Evolutionary conservation across 2,888 invertebrate genomes (phyloP).

Genomic region (Drosophila falleni): DNA sequence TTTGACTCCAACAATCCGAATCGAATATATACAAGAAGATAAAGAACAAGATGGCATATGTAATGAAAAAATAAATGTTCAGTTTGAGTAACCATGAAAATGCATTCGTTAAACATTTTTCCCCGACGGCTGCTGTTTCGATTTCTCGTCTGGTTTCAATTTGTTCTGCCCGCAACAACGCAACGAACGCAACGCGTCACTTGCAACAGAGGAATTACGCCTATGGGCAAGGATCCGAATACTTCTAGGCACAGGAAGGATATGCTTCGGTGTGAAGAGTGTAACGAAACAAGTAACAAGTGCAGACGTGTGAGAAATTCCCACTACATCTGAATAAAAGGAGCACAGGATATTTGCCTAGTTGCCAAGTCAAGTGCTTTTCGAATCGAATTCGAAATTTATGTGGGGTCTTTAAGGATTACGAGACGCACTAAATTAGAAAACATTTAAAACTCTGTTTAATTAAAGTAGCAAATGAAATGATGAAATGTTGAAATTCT

Average conservation of each 20-base stretch:
- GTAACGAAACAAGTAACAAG: slow-evolving; percentile 66
- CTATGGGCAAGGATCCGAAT: slow-evolving; percentile 36
- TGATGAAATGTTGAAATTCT: too few relatives aligned
- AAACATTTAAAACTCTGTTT: not conserved
- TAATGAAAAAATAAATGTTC: slow-evolving; percentile 48
- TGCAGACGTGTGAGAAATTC: slow-evolving; percentile 63
- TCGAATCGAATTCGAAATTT: slow-evolving; percentile 29
- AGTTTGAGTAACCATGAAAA: slow-evolving; percentile 80
- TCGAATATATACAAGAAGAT: not conserved
- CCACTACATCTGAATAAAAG: slow-evolving; percentile 13
- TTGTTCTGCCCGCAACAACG: slow-evolving; percentile 63
- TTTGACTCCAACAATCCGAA: slow-evolving; percentile 17
- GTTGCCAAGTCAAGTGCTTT: slow-evolving; percentile 48
- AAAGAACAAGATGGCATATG: slow-evolving; percentile 3
- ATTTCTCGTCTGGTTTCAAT: slow-evolving; percentile 54
- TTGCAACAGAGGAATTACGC: slow-evolving; percentile 68
- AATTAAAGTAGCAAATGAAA: not conserved
- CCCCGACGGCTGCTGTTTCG: slow-evolving; percentile 32
- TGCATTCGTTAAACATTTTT: slow-evolving; percentile 75
- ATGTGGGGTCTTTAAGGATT: slow-evolving; percentile 25
- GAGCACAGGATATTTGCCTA: slow-evolving; percentile 71
- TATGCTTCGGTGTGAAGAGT: slow-evolving; percentile 38
- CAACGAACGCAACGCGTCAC: slow-evolving; percentile 55
- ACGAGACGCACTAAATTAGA: not conserved
- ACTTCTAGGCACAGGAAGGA: slow-evolving; percentile 12